phyloP scores from a whole-genome alignment of 2,888 invertebrate species.

The Tenthredo distinguenda region DNA sequence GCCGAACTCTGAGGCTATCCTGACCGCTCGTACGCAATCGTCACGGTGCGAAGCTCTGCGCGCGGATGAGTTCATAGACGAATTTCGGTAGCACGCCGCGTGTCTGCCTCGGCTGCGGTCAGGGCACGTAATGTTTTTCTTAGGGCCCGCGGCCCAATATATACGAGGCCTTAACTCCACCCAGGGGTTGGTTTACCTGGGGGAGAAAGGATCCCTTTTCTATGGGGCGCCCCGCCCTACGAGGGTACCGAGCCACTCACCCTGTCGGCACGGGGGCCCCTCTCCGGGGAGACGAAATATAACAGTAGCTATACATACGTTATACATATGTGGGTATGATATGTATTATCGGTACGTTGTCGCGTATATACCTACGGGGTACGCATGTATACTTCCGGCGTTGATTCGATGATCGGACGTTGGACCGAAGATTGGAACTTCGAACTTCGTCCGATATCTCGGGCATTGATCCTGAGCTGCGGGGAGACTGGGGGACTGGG shows the following conservation, averaged over 20 bases:
- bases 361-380: background rate
- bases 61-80: background rate
- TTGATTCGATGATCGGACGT: background rate
- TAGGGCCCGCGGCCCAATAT: conserved; percentile 63
- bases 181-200: conserved; percentile 73
- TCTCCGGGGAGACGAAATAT: background rate
- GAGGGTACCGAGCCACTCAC: conserved; percentile 56
- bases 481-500: background rate
- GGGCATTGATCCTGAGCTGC: background rate
- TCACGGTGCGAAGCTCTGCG: background rate
- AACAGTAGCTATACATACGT: background rate
- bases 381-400: background rate
- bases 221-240: conserved; percentile 52
- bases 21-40: background rate
- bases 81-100: background rate
- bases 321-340: background rate
- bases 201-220: conserved; percentile 57
- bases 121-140: conserved; percentile 53
- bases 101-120: conserved; percentile 15
- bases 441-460: background rate
- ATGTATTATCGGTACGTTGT: too few relatives aligned
- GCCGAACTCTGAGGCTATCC: background rate
- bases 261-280: conserved; percentile 55
- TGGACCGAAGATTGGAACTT: too few relatives aligned
- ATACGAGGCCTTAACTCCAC: conserved; percentile 74